Evolutionary conservation across 64 coral and sea anemone species (phyloP).

Genomic region (Platygyra sinensis): DNA sequence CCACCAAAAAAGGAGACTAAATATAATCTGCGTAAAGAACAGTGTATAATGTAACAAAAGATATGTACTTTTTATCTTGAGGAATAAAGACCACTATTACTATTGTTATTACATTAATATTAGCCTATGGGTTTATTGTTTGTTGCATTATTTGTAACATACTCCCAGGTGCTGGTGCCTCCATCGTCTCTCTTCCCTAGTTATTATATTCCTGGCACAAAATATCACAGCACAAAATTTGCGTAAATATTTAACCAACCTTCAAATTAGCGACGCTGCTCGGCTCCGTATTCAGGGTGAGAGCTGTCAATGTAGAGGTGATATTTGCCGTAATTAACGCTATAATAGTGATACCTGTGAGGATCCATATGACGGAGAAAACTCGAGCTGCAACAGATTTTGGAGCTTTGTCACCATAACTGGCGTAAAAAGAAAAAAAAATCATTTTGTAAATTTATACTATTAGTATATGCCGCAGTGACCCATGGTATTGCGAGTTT

Average conservation of each 20-base stretch:
- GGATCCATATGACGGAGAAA: constrained; percentile 53
- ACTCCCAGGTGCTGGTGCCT: no score
- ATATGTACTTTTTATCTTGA: no score
- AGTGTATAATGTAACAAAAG: no score
- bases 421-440: not conserved
- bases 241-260: not conserved
- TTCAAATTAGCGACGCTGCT: not conserved
- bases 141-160: no score
- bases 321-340: constrained; percentile 45
- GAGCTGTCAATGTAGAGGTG: constrained; percentile 43
- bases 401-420: constrained; percentile 58
- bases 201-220: not conserved
- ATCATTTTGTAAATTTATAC: not conserved
- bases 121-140: no score
- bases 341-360: not conserved
- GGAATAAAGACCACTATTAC: no score
- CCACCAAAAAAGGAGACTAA: no score
- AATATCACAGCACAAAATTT: not conserved
- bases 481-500: no score
- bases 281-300: not conserved
- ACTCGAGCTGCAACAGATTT: constrained; percentile 24
- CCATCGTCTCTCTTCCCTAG: not conserved
- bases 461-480: no score
- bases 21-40: no score
- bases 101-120: no score